Conservation (phyloP, 1,140 invertebrate genomes). For the Lanistes nyassanus region DNA sequence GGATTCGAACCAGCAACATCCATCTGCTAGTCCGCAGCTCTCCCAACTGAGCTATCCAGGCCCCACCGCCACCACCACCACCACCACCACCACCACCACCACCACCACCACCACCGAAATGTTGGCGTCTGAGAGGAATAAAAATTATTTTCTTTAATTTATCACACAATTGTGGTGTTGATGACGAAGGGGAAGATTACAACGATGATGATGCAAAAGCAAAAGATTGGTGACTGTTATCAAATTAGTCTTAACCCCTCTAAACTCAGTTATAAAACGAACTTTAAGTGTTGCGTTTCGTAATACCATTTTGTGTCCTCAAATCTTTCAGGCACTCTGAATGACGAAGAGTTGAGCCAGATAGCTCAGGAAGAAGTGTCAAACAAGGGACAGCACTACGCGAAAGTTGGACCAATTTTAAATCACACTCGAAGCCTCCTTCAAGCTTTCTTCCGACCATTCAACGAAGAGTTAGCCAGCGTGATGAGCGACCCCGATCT, state of each 20-base stretch:
- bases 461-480: constrained; percentile 9
- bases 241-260: too few species aligned
- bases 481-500: neutral
- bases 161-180: too few species aligned
- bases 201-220: too few species aligned
- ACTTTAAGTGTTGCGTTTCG: neutral
- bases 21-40: too few species aligned
- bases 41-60: too few species aligned
- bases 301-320: neutral
- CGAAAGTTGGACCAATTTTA: constrained; percentile 41
- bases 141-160: too few species aligned
- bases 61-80: neutral
- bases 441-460: constrained; percentile 4
- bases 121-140: too few species aligned
- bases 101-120: too few species aligned
- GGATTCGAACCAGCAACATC: too few species aligned
- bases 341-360: neutral
- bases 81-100: neutral
- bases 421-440: neutral
- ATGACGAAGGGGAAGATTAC: too few species aligned
- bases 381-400: constrained; percentile 14
- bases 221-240: too few species aligned
- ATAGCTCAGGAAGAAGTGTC: neutral
- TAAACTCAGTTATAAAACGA: too few species aligned
- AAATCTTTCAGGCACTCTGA: neutral